Evolutionary conservation across 1,140 invertebrate genomes (phyloP).

Genomic region (Nephila pilipes): DNA sequence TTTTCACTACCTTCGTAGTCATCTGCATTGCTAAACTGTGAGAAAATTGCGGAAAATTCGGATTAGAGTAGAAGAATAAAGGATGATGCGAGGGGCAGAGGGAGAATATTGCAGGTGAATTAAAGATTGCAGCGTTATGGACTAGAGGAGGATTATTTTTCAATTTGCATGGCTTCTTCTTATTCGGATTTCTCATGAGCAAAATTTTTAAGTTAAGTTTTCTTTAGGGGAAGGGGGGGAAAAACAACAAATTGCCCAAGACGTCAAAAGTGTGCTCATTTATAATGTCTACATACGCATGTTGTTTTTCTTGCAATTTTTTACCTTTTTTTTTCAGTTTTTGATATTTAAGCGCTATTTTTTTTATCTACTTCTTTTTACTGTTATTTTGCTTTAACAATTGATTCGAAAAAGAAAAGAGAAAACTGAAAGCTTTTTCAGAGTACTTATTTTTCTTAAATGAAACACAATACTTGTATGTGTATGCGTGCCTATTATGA

Average conservation of each 20-base stretch:
- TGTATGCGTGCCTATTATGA: too few relatives aligned
- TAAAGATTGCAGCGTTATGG: conserved; percentile 37
- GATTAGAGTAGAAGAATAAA: conserved; percentile 20
- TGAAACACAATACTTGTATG: too few relatives aligned
- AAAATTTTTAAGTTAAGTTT: conserved; percentile 31
- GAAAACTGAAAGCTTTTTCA: too few relatives aligned
- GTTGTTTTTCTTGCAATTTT: neutral
- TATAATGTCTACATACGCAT: neutral
- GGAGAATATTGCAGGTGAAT: conserved; percentile 9
- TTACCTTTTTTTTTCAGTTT: neutral
- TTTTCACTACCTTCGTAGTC: conserved; percentile 66
- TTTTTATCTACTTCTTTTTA: neutral
- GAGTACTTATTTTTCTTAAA: too few relatives aligned
- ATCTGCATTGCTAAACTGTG: conserved; percentile 69
- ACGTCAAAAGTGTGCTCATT: conserved; percentile 39
- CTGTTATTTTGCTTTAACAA: too few relatives aligned
- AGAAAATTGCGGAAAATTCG: conserved; percentile 66
- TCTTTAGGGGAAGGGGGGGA: neutral
- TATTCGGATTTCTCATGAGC: conserved; percentile 18
- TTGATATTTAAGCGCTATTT: neutral
- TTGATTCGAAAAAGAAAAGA: too few relatives aligned
- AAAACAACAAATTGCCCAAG: neutral
- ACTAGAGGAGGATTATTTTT: conserved; percentile 66
- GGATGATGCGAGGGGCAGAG: neutral
- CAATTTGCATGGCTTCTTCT: conserved; percentile 64